These are phyloP conservation scores for Drosophila ficusphila DNA, from an alignment of 1,140 invertebrate genomes.

Conservation along the genomic window DNA sequence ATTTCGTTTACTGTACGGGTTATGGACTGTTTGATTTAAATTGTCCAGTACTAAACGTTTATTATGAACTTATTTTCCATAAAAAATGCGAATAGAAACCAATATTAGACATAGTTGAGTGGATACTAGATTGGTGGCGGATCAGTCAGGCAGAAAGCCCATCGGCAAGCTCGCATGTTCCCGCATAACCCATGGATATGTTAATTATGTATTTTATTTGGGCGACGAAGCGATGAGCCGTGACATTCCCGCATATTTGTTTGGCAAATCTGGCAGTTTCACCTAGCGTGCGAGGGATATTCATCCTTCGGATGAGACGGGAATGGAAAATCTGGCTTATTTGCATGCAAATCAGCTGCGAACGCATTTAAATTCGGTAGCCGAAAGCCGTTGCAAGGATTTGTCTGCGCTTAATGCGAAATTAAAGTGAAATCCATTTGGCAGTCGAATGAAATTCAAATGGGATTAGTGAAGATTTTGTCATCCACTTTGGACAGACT, in stretches of 20 bases:
- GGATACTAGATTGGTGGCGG: slow-evolving; percentile 7
- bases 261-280: slow-evolving; percentile 11
- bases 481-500: slow-evolving; percentile 11
- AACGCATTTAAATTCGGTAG: slow-evolving; percentile 48
- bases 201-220: slow-evolving; percentile 36
- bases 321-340: slow-evolving; percentile 44
- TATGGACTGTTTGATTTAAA: no score
- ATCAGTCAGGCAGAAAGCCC: slow-evolving; percentile 8
- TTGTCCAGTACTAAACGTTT: no score
- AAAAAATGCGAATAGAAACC: slow-evolving; percentile 2
- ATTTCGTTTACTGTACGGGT: no score
- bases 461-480: slow-evolving; percentile 75
- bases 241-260: slow-evolving; percentile 30
- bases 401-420: slow-evolving; percentile 42
- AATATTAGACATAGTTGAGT: slow-evolving; percentile 17
- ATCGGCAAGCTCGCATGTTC: background rate
- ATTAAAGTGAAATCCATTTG: slow-evolving; percentile 67
- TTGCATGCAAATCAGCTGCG: slow-evolving; percentile 69
- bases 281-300: background rate
- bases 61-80: no score
- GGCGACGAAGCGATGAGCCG: slow-evolving; percentile 19
- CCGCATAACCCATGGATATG: slow-evolving; percentile 33
- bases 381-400: slow-evolving; percentile 24
- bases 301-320: background rate
- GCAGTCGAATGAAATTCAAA: slow-evolving; percentile 57